Conservation (phyloP, 1,140 invertebrate species). For the Pseudobourletiella spinata region DNA sequence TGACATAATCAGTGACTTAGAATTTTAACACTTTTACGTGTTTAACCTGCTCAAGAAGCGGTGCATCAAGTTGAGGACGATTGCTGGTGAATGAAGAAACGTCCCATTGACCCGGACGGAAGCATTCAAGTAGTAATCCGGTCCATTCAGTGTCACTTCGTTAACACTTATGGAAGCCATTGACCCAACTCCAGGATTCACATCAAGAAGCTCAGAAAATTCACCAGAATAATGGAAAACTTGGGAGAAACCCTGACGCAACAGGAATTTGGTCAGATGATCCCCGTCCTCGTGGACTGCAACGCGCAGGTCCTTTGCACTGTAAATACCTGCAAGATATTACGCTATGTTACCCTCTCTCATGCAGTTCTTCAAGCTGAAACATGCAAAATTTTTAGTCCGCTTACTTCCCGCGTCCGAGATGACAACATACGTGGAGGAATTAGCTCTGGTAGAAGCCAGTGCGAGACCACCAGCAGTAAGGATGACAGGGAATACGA, state of each 20-base stretch:
- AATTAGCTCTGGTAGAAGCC: slow-evolving; percentile 28
- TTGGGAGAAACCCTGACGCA: too few relatives aligned
- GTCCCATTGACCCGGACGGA: slow-evolving; percentile 26
- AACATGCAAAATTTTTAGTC: background rate
- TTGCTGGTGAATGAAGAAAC: slow-evolving; percentile 61
- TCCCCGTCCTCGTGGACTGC: background rate
- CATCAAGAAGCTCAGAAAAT: slow-evolving; percentile 24
- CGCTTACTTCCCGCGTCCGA: slow-evolving; percentile 29
- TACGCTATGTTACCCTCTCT: background rate
- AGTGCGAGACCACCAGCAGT: slow-evolving; percentile 58
- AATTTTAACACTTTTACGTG: too few relatives aligned
- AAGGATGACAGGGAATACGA: slow-evolving; percentile 53
- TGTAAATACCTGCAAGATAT: slow-evolving; percentile 14
- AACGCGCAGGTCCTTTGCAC: slow-evolving; percentile 37
- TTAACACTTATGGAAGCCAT: background rate
- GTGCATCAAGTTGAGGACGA: slow-evolving; percentile 60
- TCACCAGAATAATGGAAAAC: too few relatives aligned
- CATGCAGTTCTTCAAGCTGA: background rate
- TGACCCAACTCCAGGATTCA: slow-evolving; percentile 13
- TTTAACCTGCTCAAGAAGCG: too few relatives aligned
- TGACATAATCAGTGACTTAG: too few relatives aligned
- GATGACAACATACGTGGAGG: background rate
- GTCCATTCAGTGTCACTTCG: background rate
- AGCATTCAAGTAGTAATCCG: background rate
- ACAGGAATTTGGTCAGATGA: background rate